Conservation (phyloP, 2,888 invertebrate genomes). For the Brachyptera putata region DNA sequence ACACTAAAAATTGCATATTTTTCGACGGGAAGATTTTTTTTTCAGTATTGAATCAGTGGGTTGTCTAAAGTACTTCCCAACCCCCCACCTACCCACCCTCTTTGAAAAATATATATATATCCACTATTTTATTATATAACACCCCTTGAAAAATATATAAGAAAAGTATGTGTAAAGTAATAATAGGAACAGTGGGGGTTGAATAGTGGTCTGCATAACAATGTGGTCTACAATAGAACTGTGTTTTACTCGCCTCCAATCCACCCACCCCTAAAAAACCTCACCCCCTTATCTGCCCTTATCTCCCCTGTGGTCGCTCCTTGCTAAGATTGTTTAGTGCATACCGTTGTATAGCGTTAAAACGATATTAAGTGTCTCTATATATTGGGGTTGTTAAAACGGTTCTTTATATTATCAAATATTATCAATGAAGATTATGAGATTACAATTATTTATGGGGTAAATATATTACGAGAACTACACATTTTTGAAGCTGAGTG, state of each 20-base stretch:
- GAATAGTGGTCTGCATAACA: constrained; percentile 24
- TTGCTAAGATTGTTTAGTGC: neutral
- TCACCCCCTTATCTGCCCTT: constrained; percentile 12
- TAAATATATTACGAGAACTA: too few species aligned
- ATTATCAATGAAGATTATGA: too few species aligned
- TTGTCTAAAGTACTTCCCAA: constrained; percentile 19
- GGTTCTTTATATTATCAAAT: neutral
- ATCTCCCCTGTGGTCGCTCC: constrained; percentile 11
- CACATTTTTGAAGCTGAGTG: too few species aligned
- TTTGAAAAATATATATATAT: constrained; percentile 8
- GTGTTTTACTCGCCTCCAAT: constrained; percentile 16
- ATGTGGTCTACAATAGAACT: constrained; percentile 21
- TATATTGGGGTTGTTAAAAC: neutral
- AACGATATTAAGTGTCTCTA: neutral
- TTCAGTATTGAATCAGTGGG: constrained; percentile 8
- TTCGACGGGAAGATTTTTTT: constrained; percentile 20
- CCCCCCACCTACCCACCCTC: neutral
- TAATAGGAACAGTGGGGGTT: constrained; percentile 23
- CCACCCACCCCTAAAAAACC: constrained; percentile 11
- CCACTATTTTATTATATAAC: constrained; percentile 26
- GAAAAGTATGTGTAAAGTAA: constrained; percentile 26
- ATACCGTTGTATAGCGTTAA: neutral
- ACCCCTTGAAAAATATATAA: constrained; percentile 25
- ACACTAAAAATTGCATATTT: constrained; percentile 32
- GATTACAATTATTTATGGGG: too few species aligned